Evolutionary conservation across 2,797 vertebrate species (phyloP), one percentile per base, ranked within the genome.

Genomic region (Tokudaia muenninki): DNA sequence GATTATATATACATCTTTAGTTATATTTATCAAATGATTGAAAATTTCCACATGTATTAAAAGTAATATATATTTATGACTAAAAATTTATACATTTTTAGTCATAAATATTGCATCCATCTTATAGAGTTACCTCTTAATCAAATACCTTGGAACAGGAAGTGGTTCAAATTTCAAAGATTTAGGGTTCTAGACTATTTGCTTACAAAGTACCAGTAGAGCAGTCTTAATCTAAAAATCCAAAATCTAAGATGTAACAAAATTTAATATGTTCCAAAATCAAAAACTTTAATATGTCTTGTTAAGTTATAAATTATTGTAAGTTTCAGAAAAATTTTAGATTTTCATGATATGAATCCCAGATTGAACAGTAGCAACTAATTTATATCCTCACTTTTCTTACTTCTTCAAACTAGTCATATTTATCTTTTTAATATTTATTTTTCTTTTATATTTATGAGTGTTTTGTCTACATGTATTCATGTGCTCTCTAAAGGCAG

Each of bases 1-100:
- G 37, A 50, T 34, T 37, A 13, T 7, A 61, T 41, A 74, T 52
- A 61, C 6, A 90, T 41, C 17, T 82, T 81, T 77, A 50, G 61
- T 29, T 65, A 5, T 50, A 59, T 59, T 87, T 94, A 80, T 61
- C 9, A 79, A 72, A 12, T 24, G 72, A 57, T 7, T 72, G 16
- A 78, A 26, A 50, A 87, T 75, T 94, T 90, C 44, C n/a, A 44
- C 47, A 11, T 61, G 41, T 94, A 74, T 79, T 83, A 93, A 94
- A 91, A 91, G 47, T 44, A 93, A 65, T 24, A 11, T 57, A 41
- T 57, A 63, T 84, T 83, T 24, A 55, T 84, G 1, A 24, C 63
- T 90, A 65, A 57, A 93, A 91, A 82, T 41, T 41, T 41, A 41
- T 41, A 41, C 41, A 41, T 41, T 41, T 41, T 41, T 41, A 41